Conservation (phyloP, 2,797 vertebrate species). For the Enteromius afrohamiltoni region DNA sequence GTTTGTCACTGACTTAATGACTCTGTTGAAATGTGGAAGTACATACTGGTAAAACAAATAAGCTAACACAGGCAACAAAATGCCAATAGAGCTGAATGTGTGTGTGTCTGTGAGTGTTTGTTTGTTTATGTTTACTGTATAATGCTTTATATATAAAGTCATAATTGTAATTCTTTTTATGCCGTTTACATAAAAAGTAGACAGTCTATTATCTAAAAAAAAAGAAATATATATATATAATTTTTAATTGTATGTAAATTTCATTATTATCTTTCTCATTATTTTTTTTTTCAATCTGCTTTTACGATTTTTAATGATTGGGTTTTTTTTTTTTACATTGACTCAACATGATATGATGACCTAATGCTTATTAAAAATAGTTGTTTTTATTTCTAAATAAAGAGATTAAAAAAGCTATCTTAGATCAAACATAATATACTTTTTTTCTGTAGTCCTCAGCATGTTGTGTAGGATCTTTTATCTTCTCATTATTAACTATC, state of each 20-base stretch:
- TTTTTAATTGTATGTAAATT: not conserved
- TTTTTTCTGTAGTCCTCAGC: not conserved
- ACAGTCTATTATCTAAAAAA: not conserved
- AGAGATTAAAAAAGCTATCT: not conserved
- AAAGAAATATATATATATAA: too few species aligned
- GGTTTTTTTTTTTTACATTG: not conserved
- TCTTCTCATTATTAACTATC: not conserved
- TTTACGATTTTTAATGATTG: not conserved
- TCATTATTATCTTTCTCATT: not conserved
- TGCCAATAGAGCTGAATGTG: not conserved
- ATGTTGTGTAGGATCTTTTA: not conserved
- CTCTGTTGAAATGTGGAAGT: slow-evolving; percentile 50
- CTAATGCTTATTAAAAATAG: not conserved
- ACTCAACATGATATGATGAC: not conserved
- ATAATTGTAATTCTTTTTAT: not conserved
- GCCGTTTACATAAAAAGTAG: not conserved
- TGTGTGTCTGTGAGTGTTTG: not conserved
- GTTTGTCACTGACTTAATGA: slow-evolving; percentile 47
- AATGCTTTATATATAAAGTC: not conserved
- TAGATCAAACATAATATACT: not conserved
- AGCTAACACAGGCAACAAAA: slow-evolving; percentile 20
- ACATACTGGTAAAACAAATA: slow-evolving; percentile 44
- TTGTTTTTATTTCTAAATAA: not conserved
- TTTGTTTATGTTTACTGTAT: not conserved
- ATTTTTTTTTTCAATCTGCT: not conserved